Base-by-base conservation (phyloP, 2,888 invertebrate species). In the Notodonta ziczac region DNA sequence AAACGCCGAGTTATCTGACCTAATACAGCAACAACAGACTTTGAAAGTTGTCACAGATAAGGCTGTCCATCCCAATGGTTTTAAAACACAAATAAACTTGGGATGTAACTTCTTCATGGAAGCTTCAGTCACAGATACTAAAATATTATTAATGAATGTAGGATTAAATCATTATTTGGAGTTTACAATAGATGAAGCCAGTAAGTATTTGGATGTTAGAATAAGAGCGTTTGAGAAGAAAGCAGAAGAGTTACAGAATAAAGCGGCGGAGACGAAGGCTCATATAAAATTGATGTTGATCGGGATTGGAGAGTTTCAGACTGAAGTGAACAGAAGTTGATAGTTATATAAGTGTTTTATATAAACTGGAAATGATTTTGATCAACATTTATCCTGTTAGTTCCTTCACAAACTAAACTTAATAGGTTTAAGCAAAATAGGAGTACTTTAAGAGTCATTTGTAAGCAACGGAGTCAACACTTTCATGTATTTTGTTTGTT, bases 71-170 rank as follows among this genome's bases (percentile, higher is more conserved):
- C 92, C 94, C 6, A 60, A 82, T 24, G 91, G 93, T 2, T 91
- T 91, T 58, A 92, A 92, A 79, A 85, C 88, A 5, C 92, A 93
- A 78, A 94, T 98, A 39, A 97, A 98, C 82, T 88, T 98, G 42
- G 98, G 98, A n/a, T 96, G 96, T 74, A 97, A 96, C 83, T 96
- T 97, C 72, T 98, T 97, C 77, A 96, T 97, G 83, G 96, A 97
- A 84, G 97, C 97, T 0, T 90, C 95, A 60, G 95, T 97, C 58
- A 88, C 94, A 58, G 95, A 97, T 80, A 91, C 95, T 1, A 95
- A 95, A 0, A 94, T 87, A 51, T 95, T 98, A 58, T 89, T 96
- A 35, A 94, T 98, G 35, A 95, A 97, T 80, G 90, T 98, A 64
- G 98, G 98, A 0, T 94, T 96, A 72, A 96, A 97, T 59, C 94